phyloP scores from a whole-genome alignment of 2,888 invertebrate species.

The Trichogramma evanescens region DNA sequence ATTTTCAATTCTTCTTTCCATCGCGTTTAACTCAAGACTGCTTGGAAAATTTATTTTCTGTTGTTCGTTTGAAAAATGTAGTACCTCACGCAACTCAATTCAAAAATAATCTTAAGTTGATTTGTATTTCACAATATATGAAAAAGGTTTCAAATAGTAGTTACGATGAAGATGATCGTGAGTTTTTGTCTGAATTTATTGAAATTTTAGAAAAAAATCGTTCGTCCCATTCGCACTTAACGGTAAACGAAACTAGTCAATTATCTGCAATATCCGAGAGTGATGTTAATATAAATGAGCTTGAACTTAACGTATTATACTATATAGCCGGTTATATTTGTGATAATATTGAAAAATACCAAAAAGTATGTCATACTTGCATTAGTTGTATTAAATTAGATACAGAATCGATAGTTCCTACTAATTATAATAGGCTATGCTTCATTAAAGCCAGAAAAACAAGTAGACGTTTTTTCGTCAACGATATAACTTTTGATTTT shows the following conservation, averaged over 20 bases:
- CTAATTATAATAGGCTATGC: neutral
- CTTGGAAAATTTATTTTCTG: conserved; percentile 1
- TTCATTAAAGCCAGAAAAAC: neutral
- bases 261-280: neutral
- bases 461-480: neutral
- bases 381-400: neutral
- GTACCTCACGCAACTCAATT: neutral
- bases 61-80: neutral
- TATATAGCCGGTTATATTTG: conserved; percentile 1
- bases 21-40: conserved; percentile 3
- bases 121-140: too few species aligned
- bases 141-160: conserved; percentile 1
- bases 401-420: neutral
- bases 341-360: neutral
- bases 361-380: conserved; percentile 1
- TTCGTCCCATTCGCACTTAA: neutral
- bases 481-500: too few species aligned
- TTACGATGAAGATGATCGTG: conserved; percentile 2
- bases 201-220: conserved; percentile 1
- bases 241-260: neutral
- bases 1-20: neutral
- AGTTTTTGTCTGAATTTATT: conserved; percentile 1
- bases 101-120: too few species aligned
- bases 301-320: neutral
- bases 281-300: neutral